Evolutionary conservation across 2,113 vertebrate genomes (phyloP).

Genomic region (Myocastor coypus): DNA sequence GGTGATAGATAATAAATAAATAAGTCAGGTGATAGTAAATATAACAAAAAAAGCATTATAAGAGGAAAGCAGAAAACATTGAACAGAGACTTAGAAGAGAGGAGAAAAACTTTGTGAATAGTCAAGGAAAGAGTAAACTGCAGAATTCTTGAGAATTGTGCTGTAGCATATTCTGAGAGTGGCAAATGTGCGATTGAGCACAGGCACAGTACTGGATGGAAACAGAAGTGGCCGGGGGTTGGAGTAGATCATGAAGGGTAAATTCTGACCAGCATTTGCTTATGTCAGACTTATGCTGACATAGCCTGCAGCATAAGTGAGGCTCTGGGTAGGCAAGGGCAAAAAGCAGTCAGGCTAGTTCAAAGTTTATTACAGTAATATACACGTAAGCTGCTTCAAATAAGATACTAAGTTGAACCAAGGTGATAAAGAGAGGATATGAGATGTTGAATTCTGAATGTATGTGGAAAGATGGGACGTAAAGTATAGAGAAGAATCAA

Average conservation of each 20-base stretch:
- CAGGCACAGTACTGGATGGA: neutral
- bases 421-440: neutral
- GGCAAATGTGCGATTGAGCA: neutral
- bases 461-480: neutral
- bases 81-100: constrained; percentile 8
- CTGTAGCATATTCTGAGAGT: neutral
- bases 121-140: neutral
- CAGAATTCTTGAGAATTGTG: neutral
- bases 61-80: neutral
- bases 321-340: neutral
- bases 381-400: neutral
- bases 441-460: neutral
- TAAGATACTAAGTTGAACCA: neutral
- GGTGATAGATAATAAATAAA: neutral
- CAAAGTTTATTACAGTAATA: neutral
- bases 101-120: neutral
- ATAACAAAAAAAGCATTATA: neutral
- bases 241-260: neutral
- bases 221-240: neutral
- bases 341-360: neutral
- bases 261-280: constrained; percentile 19
- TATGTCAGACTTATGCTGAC: too few relatives aligned
- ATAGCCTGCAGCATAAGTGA: neutral
- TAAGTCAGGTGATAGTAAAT: neutral
- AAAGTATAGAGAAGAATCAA: neutral